Base-by-base conservation (phyloP, 2,888 invertebrate genomes). In the Caradrina clavipalpis region DNA sequence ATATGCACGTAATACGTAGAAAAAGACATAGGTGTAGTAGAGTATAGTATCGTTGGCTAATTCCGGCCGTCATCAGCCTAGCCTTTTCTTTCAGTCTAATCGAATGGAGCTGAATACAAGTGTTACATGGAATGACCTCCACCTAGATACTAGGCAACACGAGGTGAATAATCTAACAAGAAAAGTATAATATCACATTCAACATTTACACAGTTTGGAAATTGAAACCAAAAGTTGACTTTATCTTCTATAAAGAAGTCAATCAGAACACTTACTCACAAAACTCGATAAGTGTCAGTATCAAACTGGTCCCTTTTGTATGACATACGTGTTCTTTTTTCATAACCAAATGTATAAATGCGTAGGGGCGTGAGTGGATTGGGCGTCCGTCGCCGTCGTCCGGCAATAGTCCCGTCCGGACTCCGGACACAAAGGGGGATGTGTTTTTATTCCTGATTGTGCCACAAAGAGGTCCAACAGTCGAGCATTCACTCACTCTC, bases 391-490 rank as follows among this genome's bases (percentile, higher is more conserved):
- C 73, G 68, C 71, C 59, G 83, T 78, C 79, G 83, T 83, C 76
- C 75, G 64, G 85, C 86, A 86, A 86, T 87, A 87, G 86, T 82
- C 83, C 82, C 84, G 81, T 74, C 79, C 74, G 72, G 73, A 49
- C 35, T 47, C 56, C 73, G 78, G 73, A 89, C 87, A 91, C 91
- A 92, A 92, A 91, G 89, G 85, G 90, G 87, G 89, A 90, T 90
- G 88, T 91, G 92, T 93, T 93, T 94, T 94, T 93, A 92, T 93
- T 92, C 90, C 90, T 91, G 91, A 92, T 92, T 91, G 93, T 91
- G 81, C 77, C 86, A 91, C 91, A 92, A 92, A 92, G 91, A 90
- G 90, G 87, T 84, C 90, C 89, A 88, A 90, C 91, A 91, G 91
- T 91, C 89, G 91, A 89, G 88, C 89, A 88, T 90, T 93, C 90